Conservation (phyloP, 2,888 invertebrate species). For the Euphydryas editha region DNA sequence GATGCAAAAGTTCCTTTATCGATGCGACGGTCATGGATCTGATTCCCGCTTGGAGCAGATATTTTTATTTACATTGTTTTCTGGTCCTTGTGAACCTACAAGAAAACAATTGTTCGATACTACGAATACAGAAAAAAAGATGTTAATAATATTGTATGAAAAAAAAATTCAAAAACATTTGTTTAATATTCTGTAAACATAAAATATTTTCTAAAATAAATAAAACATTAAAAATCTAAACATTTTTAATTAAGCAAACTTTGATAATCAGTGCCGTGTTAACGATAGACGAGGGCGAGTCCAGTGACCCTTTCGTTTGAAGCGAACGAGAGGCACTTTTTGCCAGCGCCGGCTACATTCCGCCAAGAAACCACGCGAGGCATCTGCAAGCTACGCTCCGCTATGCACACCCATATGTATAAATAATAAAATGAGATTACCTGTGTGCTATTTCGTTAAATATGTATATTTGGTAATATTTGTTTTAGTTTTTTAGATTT, state of each 20-base stretch:
- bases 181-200: too few species aligned
- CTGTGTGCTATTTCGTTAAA: constrained; percentile 9
- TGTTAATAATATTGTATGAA: too few species aligned
- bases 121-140: too few species aligned
- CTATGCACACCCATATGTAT: constrained; percentile 23
- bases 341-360: constrained; percentile 72
- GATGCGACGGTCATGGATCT: too few species aligned
- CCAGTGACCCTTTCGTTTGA: constrained; percentile 74
- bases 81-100: too few species aligned
- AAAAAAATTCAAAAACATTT: too few species aligned
- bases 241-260: constrained; percentile 34
- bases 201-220: neutral
- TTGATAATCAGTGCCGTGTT: constrained; percentile 58
- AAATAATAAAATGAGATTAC: constrained; percentile 22
- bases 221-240: neutral
- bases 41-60: too few species aligned
- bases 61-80: too few species aligned
- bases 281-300: constrained; percentile 66
- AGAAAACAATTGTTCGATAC: too few species aligned
- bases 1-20: too few species aligned
- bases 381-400: constrained; percentile 47
- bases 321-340: constrained; percentile 68
- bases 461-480: constrained; percentile 4
- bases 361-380: constrained; percentile 63
- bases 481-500: neutral